Base-by-base conservation (phyloP, 2,888 invertebrate species). In the Nomada ferruginata region DNA sequence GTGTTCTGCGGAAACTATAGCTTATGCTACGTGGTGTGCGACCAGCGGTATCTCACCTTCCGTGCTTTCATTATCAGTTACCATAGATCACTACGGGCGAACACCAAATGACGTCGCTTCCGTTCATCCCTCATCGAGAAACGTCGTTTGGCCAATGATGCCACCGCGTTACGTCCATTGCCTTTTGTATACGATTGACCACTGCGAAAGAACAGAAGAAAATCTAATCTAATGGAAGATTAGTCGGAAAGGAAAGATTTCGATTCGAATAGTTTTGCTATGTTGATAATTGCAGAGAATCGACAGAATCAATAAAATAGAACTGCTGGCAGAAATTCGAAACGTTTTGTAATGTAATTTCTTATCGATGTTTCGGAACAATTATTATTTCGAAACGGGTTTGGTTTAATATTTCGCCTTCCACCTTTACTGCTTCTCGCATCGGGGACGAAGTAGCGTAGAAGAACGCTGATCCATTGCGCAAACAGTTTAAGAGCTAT, bases 1-100 rank as follows among this genome's bases (percentile, higher is more conserved):
- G 82, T 73, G 73, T 79, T 10, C 64, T 79, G 85, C 91, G 92
- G 92, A 92, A 92, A 89, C 91, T 90, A 90, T 91, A 90, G 91
- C 89, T 91, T 89, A 90, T 82, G 80, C 85, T 80, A 72, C 68
- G 73, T 86, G 87, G 87, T 85, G 83, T 79, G 82, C 85, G 84
- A 68, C 87, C 57, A 65, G 78, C 80, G 86, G 84, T 91, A 91
- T 90, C 90, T 89, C 90, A 86, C 87, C 90, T 89, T 83, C 90
- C 89, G 90, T 86, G 90, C 92, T 93, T 92, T 93, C 93, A 93
- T 93, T 93, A 93, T 93, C 93, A 91, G 91, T 87, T 88, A 80
- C 90, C 91, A 93, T 93, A 92, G 90, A 93, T 93, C 93, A 93
- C 85, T 73, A 81, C 74, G 81, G 76, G 86, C 86, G 89, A 89